Percentiles rank a stretch among this genome's conserved stretches.
phyloP scores from a whole-genome alignment of 2,113 vertebrate species.

The Macrotus californicus region DNA sequence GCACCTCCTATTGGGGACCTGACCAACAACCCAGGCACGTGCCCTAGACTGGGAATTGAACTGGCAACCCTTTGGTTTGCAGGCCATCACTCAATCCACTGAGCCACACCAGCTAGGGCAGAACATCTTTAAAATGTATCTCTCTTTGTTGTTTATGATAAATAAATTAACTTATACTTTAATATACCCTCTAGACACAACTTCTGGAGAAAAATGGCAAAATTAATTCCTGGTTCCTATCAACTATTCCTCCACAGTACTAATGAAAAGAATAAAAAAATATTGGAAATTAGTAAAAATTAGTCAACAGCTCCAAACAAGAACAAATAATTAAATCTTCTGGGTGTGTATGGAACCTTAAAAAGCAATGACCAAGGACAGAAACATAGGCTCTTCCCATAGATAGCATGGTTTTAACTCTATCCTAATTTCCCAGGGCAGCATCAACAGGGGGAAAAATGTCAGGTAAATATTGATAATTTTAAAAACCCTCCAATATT shows the following conservation, averaged over 20 bases:
- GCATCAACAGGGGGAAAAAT: neutral
- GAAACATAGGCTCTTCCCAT: neutral
- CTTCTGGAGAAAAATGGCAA: neutral
- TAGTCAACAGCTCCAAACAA: neutral
- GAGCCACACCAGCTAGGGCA: no score
- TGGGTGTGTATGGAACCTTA: rapidly evolving
- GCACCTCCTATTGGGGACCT: no score
- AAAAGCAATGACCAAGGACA: neutral
- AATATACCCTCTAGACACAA: neutral
- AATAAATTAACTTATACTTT: neutral
- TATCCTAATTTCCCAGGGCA: neutral
- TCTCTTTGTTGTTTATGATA: neutral
- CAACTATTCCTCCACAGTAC: neutral
- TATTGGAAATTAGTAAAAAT: neutral
- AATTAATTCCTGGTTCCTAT: neutral
- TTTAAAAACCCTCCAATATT: neutral
- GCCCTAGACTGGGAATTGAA: no score
- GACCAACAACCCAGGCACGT: no score
- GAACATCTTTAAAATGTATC: neutral
- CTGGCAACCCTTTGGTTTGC: no score
- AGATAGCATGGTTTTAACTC: rapidly evolving
- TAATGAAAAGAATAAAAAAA: neutral
- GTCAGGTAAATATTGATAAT: neutral
- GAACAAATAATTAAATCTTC: neutral
- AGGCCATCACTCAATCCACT: no score